phyloP scores from a whole-genome alignment of 53 echinoderm and acorn worm genomes.

The Zoroaster sp. region DNA sequence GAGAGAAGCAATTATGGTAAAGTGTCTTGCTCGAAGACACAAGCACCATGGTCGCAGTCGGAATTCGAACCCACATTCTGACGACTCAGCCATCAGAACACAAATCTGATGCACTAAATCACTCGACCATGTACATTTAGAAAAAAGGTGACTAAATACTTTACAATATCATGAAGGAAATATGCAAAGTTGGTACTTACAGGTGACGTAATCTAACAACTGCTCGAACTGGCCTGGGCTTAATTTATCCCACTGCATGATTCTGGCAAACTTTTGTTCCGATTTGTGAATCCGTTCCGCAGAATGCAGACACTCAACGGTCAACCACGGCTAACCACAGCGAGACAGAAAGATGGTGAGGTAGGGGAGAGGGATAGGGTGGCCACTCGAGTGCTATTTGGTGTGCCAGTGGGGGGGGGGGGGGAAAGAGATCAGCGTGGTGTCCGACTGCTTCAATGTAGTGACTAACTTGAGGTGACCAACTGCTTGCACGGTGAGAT shows the following conservation, averaged over 20 bases:
- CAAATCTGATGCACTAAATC: too few relatives aligned
- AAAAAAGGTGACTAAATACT: background rate
- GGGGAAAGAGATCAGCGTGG: background rate
- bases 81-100: too few relatives aligned
- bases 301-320: background rate
- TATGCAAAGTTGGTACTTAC: conserved; percentile 61
- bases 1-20: too few relatives aligned
- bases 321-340: background rate
- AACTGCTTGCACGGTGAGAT: background rate
- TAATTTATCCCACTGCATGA: conserved; percentile 81
- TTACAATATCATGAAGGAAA: background rate
- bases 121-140: too few relatives aligned
- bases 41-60: too few relatives aligned
- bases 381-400: background rate
- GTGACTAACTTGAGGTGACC: background rate
- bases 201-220: conserved; percentile 82
- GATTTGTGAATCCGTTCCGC: background rate
- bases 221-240: conserved; percentile 88
- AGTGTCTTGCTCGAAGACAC: too few relatives aligned
- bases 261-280: background rate
- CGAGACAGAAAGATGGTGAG: background rate
- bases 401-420: too few relatives aligned
- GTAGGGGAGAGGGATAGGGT: background rate
- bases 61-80: too few relatives aligned
- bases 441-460: background rate